Evolutionary conservation across 53 echinoderm and acorn worm genomes (phyloP).

Genomic region (Holothuria leucospilota): DNA sequence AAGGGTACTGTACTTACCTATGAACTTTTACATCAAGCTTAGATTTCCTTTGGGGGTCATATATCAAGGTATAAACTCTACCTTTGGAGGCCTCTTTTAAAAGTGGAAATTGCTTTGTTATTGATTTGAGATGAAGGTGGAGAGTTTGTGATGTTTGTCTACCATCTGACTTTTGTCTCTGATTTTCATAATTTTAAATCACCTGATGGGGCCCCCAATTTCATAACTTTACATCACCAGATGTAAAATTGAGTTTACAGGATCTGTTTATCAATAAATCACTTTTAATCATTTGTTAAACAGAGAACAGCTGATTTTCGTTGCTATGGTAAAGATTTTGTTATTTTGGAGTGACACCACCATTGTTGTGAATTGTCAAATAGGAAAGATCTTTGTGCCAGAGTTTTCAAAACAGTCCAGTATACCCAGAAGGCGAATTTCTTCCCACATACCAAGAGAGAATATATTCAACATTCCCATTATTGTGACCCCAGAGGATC

Average conservation of each 20-base stretch:
- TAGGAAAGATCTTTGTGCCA: neutral
- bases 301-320: slow-evolving; percentile 26
- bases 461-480: too few species aligned
- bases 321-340: slow-evolving; percentile 13
- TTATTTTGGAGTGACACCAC: neutral
- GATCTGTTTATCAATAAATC: slow-evolving; percentile 8
- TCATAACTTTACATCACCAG: too few species aligned
- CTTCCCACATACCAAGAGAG: too few species aligned
- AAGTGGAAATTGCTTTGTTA: too few species aligned
- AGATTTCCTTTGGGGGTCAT: too few species aligned
- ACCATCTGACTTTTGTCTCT: neutral
- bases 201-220: too few species aligned
- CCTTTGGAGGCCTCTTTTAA: too few species aligned
- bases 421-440: neutral
- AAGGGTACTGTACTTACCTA: too few species aligned
- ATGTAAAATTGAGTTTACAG: neutral
- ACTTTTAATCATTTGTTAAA: neutral
- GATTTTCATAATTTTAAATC: slow-evolving; percentile 18
- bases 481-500: too few species aligned
- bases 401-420: neutral
- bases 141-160: too few species aligned
- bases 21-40: neutral
- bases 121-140: too few species aligned
- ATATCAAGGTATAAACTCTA: too few species aligned
- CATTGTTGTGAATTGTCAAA: neutral